phyloP scores from a whole-genome alignment of 2,888 invertebrate species.

The Thymelicus acteon region DNA sequence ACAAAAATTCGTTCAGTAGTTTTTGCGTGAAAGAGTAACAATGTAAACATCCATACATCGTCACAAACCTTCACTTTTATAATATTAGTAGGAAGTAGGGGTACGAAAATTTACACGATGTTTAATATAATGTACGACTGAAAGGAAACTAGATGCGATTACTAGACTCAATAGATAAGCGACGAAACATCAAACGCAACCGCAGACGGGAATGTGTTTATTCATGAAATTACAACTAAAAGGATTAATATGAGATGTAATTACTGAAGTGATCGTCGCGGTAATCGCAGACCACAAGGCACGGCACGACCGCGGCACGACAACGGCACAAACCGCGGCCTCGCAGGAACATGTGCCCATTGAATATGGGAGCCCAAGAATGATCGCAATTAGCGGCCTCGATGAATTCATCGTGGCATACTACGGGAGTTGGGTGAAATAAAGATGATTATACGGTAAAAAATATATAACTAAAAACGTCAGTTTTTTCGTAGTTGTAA shows the following conservation, averaged over 20 bases:
- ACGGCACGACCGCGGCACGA: constrained; percentile 44
- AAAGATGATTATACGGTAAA: not conserved
- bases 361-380: constrained; percentile 66
- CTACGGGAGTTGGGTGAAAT: constrained; percentile 9
- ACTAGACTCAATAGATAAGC: not conserved
- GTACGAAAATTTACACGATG: too few relatives aligned
- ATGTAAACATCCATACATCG: too few relatives aligned
- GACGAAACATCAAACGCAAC: constrained; percentile 47
- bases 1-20: too few relatives aligned
- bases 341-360: constrained; percentile 71
- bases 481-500: too few relatives aligned
- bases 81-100: too few relatives aligned
- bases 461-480: too few relatives aligned
- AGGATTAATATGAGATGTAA: constrained; percentile 55
- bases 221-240: constrained; percentile 55
- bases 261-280: constrained; percentile 59
- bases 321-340: constrained; percentile 58
- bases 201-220: constrained; percentile 55
- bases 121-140: not conserved
- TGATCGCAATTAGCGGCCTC: constrained; percentile 64
- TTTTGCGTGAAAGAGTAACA: too few relatives aligned
- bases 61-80: too few relatives aligned
- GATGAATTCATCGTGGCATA: constrained; percentile 8
- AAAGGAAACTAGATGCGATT: not conserved
- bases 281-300: constrained; percentile 77